Evolutionary conservation across 2,113 vertebrate genomes (phyloP), one percentile per base, ranked within the genome.

Genomic region (Carettochelys insculpta): DNA sequence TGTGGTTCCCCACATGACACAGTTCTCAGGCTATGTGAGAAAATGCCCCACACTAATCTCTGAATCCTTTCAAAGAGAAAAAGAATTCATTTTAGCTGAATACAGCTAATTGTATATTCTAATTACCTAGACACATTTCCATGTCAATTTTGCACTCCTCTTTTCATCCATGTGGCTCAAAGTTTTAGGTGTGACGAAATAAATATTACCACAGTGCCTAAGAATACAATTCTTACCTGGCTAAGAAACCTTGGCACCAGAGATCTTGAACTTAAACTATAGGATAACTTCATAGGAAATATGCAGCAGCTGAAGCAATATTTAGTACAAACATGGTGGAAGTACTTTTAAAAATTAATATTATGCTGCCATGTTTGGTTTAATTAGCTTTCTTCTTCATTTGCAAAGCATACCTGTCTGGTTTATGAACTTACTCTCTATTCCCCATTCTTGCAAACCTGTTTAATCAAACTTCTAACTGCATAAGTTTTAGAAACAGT

Each of bases 361-460:
- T 93, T 96, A 97, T 96, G 92, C 94, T 94, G 88, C 82, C 95
- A 86, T 96, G 95, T 90, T 97, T 97, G 95, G 80, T 88, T 97
- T 97, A 98, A 98, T 98, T 98, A 97, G 92, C 92, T 97, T 96
- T 98, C 96, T 97, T 97, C 95, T 97, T 97, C 97, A 97, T 97
- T 97, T 98, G 94, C 95, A 97, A 97, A 98, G 96, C 95, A 90
- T 97, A 97, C 97, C 96, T 97, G 95, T 95, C 96, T 97, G 85
- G 85, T 97, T 98, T 97, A 98, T 97, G 95, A 97, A 97, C 94
- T 96, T 94, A 82, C 86, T 92, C 91, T 97, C 82, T 94, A 96
- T 96, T 96, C 87, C 86, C 90, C 82, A 94, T 95, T 96, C 93
- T 90, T 94, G 93, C 94, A 97, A 97, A 97, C 88, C 92, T 96